phyloP scores from a whole-genome alignment of 2,888 invertebrate species.

The Gymnocheta viridis region DNA sequence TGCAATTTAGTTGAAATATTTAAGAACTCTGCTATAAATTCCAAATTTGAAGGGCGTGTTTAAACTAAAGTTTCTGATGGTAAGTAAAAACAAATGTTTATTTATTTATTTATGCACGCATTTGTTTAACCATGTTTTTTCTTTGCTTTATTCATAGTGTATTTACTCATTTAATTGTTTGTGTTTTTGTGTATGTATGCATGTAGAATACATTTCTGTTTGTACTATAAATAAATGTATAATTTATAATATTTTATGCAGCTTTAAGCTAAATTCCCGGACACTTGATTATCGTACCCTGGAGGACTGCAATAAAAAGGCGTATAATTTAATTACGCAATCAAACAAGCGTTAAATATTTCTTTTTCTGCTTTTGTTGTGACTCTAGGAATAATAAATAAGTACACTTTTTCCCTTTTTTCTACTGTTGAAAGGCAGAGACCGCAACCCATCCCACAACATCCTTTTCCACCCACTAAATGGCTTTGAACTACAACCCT shows the following conservation, averaged over 20 bases:
- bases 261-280: constrained; percentile 68
- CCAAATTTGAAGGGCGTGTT: too few relatives aligned
- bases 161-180: too few relatives aligned
- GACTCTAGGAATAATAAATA: constrained; percentile 62
- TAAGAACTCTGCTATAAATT: too few relatives aligned
- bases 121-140: too few relatives aligned
- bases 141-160: too few relatives aligned
- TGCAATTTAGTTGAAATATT: too few relatives aligned
- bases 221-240: constrained; percentile 36
- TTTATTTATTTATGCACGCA: too few relatives aligned
- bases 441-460: constrained; percentile 56
- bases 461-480: constrained; percentile 53
- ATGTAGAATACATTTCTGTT: constrained; percentile 7
- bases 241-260: constrained; percentile 45
- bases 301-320: constrained; percentile 71
- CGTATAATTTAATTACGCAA: constrained; percentile 74
- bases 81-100: too few relatives aligned
- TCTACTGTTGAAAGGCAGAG: constrained; percentile 48
- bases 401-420: constrained; percentile 49
- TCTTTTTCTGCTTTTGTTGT: constrained; percentile 69
- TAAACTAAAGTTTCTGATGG: too few relatives aligned
- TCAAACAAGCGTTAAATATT: constrained; percentile 74
- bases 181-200: too few relatives aligned
- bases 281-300: constrained; percentile 72
- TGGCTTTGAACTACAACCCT: constrained; percentile 65